phyloP scores from a whole-genome alignment of 1,140 invertebrate species.

The Solen grandis region DNA sequence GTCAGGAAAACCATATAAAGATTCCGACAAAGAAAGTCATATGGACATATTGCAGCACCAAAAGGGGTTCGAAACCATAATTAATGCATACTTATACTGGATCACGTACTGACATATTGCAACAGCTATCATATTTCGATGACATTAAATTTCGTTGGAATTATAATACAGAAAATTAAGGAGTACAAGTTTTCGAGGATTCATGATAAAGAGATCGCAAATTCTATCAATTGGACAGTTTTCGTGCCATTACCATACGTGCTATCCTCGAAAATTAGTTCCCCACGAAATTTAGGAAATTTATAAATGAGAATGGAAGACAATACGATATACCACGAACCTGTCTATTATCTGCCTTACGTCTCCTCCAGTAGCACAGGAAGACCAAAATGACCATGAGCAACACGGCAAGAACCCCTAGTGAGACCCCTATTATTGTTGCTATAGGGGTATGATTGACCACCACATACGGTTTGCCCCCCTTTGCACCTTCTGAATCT shows the following conservation, averaged over 20 bases:
- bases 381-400: constrained; percentile 10
- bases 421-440: constrained; percentile 16
- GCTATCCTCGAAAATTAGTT: neutral
- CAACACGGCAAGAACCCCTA: constrained; percentile 22
- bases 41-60: too few species aligned
- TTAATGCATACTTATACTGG: too few species aligned
- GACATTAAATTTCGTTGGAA: neutral
- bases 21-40: too few species aligned
- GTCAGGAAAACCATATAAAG: too few species aligned
- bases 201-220: neutral
- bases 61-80: too few species aligned
- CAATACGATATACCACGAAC: neutral
- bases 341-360: constrained; percentile 12
- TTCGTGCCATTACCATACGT: neutral
- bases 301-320: neutral
- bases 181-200: neutral
- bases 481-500: neutral
- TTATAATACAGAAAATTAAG: neutral
- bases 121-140: too few species aligned
- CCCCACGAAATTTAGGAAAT: neutral
- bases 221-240: neutral
- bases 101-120: too few species aligned
- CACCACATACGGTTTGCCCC: neutral
- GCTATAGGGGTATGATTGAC: constrained; percentile 15
- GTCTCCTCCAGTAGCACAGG: constrained; percentile 17